phyloP scores from a whole-genome alignment of 2,113 vertebrate species.

The Phalacrocorax carbo region DNA sequence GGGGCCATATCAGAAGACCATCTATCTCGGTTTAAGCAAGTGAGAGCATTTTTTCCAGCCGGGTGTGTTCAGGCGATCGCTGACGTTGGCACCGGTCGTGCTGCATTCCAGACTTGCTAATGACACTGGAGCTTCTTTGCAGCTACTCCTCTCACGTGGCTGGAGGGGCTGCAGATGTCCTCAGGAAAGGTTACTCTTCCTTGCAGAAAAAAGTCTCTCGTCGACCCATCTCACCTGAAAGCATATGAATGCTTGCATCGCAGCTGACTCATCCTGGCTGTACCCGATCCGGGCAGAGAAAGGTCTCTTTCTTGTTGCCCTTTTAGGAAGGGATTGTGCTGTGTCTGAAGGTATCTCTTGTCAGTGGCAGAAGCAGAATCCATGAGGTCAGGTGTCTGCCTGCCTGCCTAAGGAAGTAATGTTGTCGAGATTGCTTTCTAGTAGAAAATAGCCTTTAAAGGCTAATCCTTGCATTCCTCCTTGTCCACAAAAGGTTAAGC shows the following conservation, averaged over 20 bases:
- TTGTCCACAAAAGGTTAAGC: neutral
- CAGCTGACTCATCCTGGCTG: neutral
- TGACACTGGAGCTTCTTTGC: slow-evolving; percentile 62
- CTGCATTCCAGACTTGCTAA: slow-evolving; percentile 74
- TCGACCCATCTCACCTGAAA: neutral
- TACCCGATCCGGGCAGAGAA: neutral
- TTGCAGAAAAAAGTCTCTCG: neutral
- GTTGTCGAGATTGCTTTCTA: neutral
- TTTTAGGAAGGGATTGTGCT: neutral
- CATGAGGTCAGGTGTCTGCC: neutral
- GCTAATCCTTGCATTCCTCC: neutral
- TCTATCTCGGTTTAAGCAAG: neutral
- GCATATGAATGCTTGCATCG: neutral
- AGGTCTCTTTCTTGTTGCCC: neutral
- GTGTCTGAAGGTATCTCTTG: neutral
- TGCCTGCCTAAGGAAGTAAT: neutral
- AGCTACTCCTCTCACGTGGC: slow-evolving; percentile 23
- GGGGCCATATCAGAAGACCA: neutral
- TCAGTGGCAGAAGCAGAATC: neutral
- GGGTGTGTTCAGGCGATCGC: neutral
- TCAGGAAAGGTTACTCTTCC: slow-evolving; percentile 51
- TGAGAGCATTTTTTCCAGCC: neutral
- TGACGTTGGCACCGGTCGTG: neutral
- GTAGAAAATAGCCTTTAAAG: neutral
- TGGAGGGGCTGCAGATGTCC: slow-evolving; percentile 40